Conservation (phyloP, 2,888 invertebrate species). For the Choreutis nemorana region DNA sequence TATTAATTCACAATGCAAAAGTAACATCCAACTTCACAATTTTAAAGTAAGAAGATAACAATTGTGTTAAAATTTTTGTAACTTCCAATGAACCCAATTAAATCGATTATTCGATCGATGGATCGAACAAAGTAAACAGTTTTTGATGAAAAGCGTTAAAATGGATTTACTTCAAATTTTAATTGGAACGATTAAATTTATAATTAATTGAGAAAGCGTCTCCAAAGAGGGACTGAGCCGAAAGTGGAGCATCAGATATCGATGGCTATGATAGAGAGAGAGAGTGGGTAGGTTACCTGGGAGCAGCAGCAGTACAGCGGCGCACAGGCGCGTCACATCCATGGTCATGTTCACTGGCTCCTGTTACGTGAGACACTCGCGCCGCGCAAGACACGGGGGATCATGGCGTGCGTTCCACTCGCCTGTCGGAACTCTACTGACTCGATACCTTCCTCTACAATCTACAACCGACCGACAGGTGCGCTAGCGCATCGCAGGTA, state of each 20-base stretch:
- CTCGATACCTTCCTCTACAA: constrained; percentile 15
- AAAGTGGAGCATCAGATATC: neutral
- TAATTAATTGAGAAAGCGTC: neutral
- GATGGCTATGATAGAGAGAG: no score
- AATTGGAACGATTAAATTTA: no score
- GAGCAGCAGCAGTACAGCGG: constrained; percentile 21
- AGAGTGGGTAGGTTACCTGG: no score
- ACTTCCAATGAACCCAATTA: no score
- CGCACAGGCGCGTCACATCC: constrained; percentile 38
- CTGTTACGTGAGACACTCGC: constrained; percentile 37
- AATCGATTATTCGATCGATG: no score
- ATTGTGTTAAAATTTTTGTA: no score
- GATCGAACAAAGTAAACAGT: no score
- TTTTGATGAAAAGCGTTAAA: no score
- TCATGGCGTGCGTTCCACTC: constrained; percentile 31
- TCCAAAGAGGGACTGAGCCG: neutral
- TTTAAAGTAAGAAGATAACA: no score
- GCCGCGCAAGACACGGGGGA: constrained; percentile 19
- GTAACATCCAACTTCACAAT: no score
- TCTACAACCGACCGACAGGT: constrained; percentile 28
- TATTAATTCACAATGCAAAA: no score
- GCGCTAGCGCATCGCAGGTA: constrained; percentile 17
- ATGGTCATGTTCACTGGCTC: constrained; percentile 39
- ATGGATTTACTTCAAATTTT: no score
- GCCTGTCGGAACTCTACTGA: constrained; percentile 30